Evolutionary conservation across 2,113 vertebrate species (phyloP).

Genomic region (Cygnus atratus): DNA sequence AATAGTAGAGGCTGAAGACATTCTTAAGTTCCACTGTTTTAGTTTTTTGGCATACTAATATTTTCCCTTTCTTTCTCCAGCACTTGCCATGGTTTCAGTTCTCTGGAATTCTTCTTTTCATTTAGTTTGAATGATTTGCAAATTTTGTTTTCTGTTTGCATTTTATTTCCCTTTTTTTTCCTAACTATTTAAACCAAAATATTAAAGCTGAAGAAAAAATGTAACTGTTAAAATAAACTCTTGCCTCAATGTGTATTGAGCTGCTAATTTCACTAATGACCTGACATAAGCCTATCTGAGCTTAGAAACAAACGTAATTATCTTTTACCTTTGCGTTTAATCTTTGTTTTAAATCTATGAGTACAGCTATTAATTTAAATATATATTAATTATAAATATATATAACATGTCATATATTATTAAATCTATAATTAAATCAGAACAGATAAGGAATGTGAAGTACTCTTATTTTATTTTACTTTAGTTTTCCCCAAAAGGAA

Average conservation of each 20-base stretch:
- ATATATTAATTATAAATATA: background rate
- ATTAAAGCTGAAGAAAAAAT: slow-evolving; percentile 12
- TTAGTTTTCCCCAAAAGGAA: slow-evolving; percentile 35
- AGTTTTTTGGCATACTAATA: background rate
- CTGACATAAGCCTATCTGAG: background rate
- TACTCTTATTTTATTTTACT: background rate
- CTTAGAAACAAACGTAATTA: slow-evolving; percentile 25
- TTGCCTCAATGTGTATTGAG: background rate
- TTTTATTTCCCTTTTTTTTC: background rate
- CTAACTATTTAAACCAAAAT: background rate
- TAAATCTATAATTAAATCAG: slow-evolving; percentile 5
- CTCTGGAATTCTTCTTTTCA: background rate
- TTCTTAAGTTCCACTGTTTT: background rate
- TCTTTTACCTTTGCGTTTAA: slow-evolving; percentile 39
- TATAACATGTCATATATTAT: background rate
- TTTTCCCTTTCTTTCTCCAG: background rate
- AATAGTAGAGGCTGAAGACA: background rate
- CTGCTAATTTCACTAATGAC: slow-evolving; percentile 42
- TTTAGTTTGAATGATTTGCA: background rate
- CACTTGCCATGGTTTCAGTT: background rate
- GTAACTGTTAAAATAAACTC: slow-evolving; percentile 8
- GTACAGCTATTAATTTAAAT: background rate
- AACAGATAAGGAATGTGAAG: background rate
- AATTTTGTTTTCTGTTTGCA: background rate
- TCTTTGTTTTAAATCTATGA: background rate